phyloP scores from a whole-genome alignment of 2,797 vertebrate genomes.

The Amniataba percoides region DNA sequence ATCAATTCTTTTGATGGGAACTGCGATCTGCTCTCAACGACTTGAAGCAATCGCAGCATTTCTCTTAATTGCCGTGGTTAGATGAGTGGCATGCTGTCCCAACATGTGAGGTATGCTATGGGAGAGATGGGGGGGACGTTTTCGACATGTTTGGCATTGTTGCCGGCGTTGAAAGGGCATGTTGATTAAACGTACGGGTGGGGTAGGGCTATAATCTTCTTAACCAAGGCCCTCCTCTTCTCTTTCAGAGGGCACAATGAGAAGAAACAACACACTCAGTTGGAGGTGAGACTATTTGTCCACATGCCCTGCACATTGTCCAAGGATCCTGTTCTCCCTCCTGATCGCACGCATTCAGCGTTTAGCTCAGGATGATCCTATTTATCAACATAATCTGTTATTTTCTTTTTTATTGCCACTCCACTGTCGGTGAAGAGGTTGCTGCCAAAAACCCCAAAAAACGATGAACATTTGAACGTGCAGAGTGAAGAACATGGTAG shows the following conservation, averaged over 20 bases:
- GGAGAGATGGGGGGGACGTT: conserved; percentile 74
- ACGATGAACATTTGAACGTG: conserved; percentile 14
- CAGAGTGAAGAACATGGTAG: background rate
- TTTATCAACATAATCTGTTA: conserved; percentile 76
- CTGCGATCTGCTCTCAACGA: conserved; percentile 28
- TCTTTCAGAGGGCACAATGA: conserved; percentile 84
- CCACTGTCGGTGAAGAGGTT: conserved; percentile 45
- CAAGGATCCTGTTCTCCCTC: conserved; percentile 75
- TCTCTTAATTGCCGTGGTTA: conserved; percentile 63
- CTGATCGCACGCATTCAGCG: conserved; percentile 71
- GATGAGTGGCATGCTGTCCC: conserved; percentile 68
- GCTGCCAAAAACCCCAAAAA: conserved; percentile 23
- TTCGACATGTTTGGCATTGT: conserved; percentile 85
- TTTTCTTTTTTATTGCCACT: conserved; percentile 64
- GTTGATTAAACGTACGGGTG: conserved; percentile 88
- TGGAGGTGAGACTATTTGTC: conserved; percentile 86
- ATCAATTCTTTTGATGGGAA: conserved; percentile 35
- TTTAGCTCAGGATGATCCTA: conserved; percentile 81
- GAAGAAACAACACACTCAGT: conserved; percentile 86
- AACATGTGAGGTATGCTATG: conserved; percentile 82
- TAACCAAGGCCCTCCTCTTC: conserved; percentile 85
- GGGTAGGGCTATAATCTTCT: conserved; percentile 87
- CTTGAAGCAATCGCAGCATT: conserved; percentile 44
- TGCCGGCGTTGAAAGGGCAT: conserved; percentile 84
- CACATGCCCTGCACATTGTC: conserved; percentile 79